Evolutionary conservation across 2,113 vertebrate species (phyloP).

Genomic region (Strix uralensis): DNA sequence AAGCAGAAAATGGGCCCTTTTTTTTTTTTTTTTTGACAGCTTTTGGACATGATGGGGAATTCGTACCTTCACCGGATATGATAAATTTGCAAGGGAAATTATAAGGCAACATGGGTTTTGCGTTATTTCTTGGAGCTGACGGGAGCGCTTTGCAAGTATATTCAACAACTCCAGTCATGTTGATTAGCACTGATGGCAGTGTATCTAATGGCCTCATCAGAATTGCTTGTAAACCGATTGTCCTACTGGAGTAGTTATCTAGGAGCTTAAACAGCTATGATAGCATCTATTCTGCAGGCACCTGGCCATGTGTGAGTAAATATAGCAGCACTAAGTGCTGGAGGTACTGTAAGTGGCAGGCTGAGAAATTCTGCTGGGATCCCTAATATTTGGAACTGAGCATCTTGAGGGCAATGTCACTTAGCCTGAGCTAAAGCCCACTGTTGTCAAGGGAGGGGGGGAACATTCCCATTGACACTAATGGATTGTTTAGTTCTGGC

Average conservation of each 20-base stretch:
- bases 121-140: conserved; percentile 12
- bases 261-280: not conserved
- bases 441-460: not conserved
- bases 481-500: not conserved
- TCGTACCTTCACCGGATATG: not conserved
- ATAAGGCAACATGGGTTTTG: not conserved
- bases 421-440: not conserved
- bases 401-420: not conserved
- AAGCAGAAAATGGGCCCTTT: not conserved
- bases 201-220: conserved; percentile 3
- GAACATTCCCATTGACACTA: not conserved
- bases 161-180: not conserved
- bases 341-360: not conserved
- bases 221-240: conserved; percentile 30
- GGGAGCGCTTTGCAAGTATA: not conserved
- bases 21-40: not conserved
- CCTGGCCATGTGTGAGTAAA: not conserved
- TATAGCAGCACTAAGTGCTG: not conserved
- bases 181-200: not conserved
- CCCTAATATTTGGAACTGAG: not conserved
- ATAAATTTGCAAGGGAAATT: conserved; percentile 11
- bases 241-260: not conserved
- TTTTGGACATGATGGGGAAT: not conserved
- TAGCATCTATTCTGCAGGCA: not conserved
- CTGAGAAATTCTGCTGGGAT: not conserved